A percentile compares a stretch with the other conserved stretches of the same genome.
Evolutionary conservation across 2,113 vertebrate species (phyloP).

Genomic region (Dasypus novemcinctus): DNA sequence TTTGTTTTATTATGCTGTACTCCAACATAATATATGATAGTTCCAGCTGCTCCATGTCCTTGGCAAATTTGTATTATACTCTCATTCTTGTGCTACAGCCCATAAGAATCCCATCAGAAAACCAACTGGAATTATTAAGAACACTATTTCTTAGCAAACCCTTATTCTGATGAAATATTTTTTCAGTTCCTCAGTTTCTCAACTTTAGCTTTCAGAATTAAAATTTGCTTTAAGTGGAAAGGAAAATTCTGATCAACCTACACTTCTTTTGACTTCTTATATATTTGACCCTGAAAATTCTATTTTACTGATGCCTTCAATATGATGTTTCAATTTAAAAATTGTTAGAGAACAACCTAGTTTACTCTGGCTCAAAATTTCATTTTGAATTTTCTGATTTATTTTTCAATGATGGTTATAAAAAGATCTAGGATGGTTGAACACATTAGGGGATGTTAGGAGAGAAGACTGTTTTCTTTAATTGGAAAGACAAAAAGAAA

Average conservation of each 20-base stretch:
- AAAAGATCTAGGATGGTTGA: not conserved
- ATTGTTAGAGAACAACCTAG: not conserved
- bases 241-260: not conserved
- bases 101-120: not conserved
- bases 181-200: not conserved
- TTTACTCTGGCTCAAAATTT: not conserved
- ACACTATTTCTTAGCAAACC: not conserved
- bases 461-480: not conserved
- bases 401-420: not conserved
- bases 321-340: not conserved
- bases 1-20: not conserved
- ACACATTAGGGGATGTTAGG: not conserved
- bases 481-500: not conserved
- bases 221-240: not conserved
- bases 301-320: not conserved
- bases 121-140: not conserved
- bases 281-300: not conserved
- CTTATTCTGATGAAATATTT: not conserved
- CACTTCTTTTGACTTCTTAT: not conserved
- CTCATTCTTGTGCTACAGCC: not conserved
- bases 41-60: not conserved
- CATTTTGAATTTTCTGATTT: not conserved
- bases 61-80: not conserved
- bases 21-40: not conserved
- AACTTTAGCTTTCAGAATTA: not conserved